phyloP scores from a whole-genome alignment of 2,797 vertebrate genomes.

The Hirundo rustica region DNA sequence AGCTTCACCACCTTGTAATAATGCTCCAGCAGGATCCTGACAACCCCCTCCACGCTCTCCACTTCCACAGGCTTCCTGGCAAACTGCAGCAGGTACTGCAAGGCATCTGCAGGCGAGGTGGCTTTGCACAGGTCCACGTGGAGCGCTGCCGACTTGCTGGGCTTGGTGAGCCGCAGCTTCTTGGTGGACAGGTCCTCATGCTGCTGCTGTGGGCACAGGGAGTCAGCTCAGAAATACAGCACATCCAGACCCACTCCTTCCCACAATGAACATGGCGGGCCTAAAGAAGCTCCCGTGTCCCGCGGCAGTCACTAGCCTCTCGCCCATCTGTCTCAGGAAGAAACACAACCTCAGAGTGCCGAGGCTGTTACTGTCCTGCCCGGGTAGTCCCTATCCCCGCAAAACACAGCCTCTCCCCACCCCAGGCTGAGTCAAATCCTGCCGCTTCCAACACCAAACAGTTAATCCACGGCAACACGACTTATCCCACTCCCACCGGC shows the following conservation, averaged over 20 bases:
- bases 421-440: neutral
- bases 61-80: slow-evolving; percentile 92
- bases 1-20: slow-evolving; percentile 89
- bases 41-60: slow-evolving; percentile 94
- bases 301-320: accelerated
- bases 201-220: slow-evolving; percentile 76
- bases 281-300: neutral
- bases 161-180: slow-evolving; percentile 94
- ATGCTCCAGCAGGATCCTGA: slow-evolving; percentile 92
- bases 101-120: slow-evolving; percentile 87
- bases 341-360: accelerated
- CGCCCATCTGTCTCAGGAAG: accelerated
- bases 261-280: accelerated
- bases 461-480: accelerated
- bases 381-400: accelerated
- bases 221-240: neutral
- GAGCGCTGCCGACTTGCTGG: slow-evolving; percentile 94
- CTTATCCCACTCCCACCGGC: neutral
- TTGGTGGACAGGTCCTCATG: slow-evolving; percentile 88
- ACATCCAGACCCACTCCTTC: neutral
- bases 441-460: neutral
- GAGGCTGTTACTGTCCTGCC: neutral
- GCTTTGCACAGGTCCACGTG: slow-evolving; percentile 97
- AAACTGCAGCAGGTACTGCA: slow-evolving; percentile 94
- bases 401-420: accelerated